Evolutionary conservation across 2,113 vertebrate genomes (phyloP).

Genomic region (Lichenostomus cassidix): DNA sequence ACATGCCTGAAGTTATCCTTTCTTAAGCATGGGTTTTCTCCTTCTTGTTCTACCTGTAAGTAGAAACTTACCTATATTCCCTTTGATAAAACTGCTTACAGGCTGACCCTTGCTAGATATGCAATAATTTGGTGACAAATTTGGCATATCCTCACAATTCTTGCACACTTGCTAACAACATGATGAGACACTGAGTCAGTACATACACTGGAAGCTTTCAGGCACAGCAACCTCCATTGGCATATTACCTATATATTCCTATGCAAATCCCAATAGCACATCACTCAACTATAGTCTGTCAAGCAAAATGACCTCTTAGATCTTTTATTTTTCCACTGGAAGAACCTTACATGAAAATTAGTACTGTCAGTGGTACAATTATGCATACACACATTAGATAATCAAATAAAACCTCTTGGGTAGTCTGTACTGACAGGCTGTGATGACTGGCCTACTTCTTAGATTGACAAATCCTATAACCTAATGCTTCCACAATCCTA

Average conservation of each 20-base stretch:
- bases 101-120: neutral
- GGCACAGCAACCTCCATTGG: neutral
- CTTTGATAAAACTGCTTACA: neutral
- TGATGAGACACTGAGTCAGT: neutral
- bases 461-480: neutral
- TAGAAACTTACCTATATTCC: neutral
- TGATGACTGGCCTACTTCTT: neutral
- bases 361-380: neutral
- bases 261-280: neutral
- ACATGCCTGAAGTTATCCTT: neutral
- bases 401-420: neutral
- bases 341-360: neutral
- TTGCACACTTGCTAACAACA: neutral
- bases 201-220: neutral
- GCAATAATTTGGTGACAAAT: neutral
- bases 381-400: neutral
- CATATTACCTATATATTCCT: neutral
- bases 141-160: neutral
- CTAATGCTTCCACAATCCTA: neutral
- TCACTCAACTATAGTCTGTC: neutral
- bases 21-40: neutral
- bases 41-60: neutral
- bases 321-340: neutral
- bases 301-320: neutral
- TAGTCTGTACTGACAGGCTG: neutral